Percentiles rank a stretch among this genome's conserved stretches.
These are phyloP conservation scores for Pedionomus torquatus DNA, from an alignment of 2,113 vertebrate species.

Conservation along the genomic window DNA sequence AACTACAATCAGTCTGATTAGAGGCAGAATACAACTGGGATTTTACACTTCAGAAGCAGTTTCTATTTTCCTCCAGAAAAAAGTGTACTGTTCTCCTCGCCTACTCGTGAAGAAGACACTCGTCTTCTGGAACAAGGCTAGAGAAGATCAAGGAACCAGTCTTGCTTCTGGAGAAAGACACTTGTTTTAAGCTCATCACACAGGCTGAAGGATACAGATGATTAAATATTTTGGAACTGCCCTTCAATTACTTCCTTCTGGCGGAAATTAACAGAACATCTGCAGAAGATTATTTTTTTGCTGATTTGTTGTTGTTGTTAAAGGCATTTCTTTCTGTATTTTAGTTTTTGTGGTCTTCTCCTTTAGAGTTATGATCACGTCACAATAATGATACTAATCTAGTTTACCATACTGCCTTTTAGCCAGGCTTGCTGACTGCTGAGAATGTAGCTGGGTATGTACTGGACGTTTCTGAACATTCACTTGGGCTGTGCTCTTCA, in stretches of 20 bases:
- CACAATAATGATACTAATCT: background rate
- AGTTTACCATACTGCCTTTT: background rate
- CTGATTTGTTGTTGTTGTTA: background rate
- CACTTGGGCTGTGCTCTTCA: rapidly evolving
- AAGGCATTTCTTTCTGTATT: background rate
- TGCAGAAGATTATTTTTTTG: background rate
- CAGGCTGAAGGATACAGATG: background rate
- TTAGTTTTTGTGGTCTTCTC: background rate
- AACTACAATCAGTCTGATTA: background rate
- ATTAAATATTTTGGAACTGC: background rate
- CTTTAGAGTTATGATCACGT: background rate
- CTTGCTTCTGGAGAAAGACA: background rate
- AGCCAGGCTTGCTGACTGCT: background rate
- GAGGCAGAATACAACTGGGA: background rate
- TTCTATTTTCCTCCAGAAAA: background rate
- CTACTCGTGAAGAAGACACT: background rate
- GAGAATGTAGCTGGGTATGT: background rate
- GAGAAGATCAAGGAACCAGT: background rate
- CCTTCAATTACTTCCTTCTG: background rate
- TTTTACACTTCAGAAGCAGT: background rate
- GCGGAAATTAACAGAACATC: background rate
- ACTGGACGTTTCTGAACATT: background rate
- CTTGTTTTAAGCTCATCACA: background rate
- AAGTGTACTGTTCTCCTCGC: background rate
- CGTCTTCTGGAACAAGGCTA: background rate